Evolutionary conservation across 2,113 vertebrate species (phyloP).

Genomic region (Rhinolophus sinicus): DNA sequence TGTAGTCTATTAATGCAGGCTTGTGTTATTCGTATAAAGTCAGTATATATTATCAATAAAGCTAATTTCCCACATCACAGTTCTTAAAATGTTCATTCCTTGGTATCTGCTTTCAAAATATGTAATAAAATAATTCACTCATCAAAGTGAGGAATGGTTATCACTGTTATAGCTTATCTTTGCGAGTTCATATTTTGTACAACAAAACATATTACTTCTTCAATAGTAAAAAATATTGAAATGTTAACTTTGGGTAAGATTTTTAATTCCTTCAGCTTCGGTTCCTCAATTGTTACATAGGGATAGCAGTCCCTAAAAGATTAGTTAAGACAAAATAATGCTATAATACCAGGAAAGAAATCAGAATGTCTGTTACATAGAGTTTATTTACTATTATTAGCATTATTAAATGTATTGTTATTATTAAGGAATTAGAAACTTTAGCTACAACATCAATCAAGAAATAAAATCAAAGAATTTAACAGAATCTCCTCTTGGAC

Average conservation of each 20-base stretch:
- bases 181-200: not conserved
- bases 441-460: not conserved
- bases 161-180: not conserved
- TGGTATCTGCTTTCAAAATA: not conserved
- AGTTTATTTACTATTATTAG: not conserved
- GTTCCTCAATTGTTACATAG: not conserved
- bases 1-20: not conserved
- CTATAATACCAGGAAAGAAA: not conserved
- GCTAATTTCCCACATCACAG: not conserved
- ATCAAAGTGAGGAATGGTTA: not conserved
- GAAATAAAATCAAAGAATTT: not conserved
- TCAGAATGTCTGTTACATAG: not conserved
- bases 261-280: constrained; percentile 22
- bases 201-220: not conserved
- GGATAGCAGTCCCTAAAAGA: not conserved
- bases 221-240: not conserved
- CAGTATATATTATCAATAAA: not conserved
- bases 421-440: constrained; percentile 27
- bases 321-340: not conserved
- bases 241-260: not conserved
- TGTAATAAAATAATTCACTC: constrained; percentile 25
- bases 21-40: rapidly evolving
- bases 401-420: not conserved
- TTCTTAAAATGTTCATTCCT: not conserved
- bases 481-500: not conserved